Base-by-base conservation (phyloP, 2,888 invertebrate genomes). In the Synanthedon formicaeformis region DNA sequence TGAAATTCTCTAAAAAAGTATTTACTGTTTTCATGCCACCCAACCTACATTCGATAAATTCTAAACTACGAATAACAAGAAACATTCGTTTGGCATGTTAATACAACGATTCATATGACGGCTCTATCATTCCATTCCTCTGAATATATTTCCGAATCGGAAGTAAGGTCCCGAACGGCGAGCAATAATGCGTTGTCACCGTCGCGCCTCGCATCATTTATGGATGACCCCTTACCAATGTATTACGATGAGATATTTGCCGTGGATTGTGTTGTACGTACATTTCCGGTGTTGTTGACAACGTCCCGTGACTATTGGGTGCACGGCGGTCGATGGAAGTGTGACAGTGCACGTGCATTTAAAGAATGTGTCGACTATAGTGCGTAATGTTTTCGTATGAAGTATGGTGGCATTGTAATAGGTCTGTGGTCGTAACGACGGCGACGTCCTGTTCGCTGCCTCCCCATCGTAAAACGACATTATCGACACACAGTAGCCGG, bases 401-500 rank as follows among this genome's bases (percentile, higher is more conserved):
- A 71, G 78, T 79, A 76, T 73, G 78, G 81, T 79, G 77, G 83
- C 78, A 85, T 85, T 83, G 83, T 84, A 81, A 83, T 83, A 80
- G 86, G 82, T 76, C 77, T 78, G 71, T 78, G 78, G 83, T 82
- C 79, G 75, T 80, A 81, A 86, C 85, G 86, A 82, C 82, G 82
- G 80, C 85, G 81, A 86, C 87, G 87, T 87, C 86, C 86, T 85
- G 84, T 84, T 84, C 81, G 80, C 78, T 73, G 68, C 67, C 71
- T 69, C 78, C 82, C 74, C 79, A 76, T 87, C 87, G 84, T 87
- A 87, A 87, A 87, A 85, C 78, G 81, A 86, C 86, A 86, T 81
- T 85, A 87, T 84, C 84, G 84, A 87, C 78, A 75, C 81, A 85
- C 87, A 84, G 87, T 85, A 87, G 87, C 87, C 87, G 87, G 87